Conservation (phyloP, 1,140 invertebrate species). For the Medauroidea extradentata region DNA sequence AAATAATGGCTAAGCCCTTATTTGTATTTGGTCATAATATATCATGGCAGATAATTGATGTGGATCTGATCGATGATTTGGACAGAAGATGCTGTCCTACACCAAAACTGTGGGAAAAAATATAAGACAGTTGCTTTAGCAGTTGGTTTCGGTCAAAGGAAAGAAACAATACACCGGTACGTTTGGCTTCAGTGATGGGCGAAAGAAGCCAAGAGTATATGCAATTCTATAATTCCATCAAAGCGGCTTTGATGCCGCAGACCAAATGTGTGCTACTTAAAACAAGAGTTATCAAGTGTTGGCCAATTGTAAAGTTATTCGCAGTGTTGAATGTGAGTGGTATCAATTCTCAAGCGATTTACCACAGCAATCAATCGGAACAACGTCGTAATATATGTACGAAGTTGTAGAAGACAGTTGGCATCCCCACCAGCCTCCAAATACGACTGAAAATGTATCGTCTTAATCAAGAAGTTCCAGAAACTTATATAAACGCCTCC, state of each 20-base stretch:
- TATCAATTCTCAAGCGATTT: slow-evolving; percentile 27
- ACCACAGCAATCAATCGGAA: slow-evolving; percentile 11
- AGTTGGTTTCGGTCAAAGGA: no score
- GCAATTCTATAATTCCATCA: slow-evolving; percentile 24
- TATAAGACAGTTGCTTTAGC: no score
- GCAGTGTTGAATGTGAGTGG: slow-evolving; percentile 31
- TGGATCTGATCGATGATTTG: no score
- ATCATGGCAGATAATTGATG: no score
- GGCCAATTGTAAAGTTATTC: slow-evolving; percentile 35
- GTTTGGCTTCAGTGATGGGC: slow-evolving; percentile 28
- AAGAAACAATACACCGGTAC: no score
- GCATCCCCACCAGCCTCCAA: background rate
- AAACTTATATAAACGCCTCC: no score
- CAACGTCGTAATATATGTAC: background rate
- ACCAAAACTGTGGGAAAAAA: no score
- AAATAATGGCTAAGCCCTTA: no score
- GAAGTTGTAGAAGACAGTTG: slow-evolving; percentile 1
- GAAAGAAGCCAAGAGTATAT: slow-evolving; percentile 24
- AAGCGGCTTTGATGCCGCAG: no score
- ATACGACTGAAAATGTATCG: background rate
- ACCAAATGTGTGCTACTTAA: slow-evolving; percentile 17
- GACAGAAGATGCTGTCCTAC: no score
- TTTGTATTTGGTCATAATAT: no score
- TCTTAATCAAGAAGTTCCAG: background rate
- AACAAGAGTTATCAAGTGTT: slow-evolving; percentile 16